phyloP scores from a whole-genome alignment of 2,113 vertebrate species.

The Trichechus manatus region DNA sequence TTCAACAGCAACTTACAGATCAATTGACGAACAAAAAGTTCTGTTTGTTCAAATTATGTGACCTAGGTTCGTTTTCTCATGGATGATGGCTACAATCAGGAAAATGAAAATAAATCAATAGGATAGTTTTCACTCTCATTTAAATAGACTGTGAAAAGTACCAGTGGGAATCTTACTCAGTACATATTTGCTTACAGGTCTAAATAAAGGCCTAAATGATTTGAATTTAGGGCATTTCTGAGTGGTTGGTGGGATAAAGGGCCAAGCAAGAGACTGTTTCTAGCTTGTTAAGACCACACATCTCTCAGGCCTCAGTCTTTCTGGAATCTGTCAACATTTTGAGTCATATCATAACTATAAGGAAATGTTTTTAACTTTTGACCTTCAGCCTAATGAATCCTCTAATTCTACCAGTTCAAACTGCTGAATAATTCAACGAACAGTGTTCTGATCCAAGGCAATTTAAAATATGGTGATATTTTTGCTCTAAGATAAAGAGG shows the following conservation, averaged over 20 bases:
- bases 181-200: rapidly evolving
- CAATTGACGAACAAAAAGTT: conserved; percentile 75
- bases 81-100: conserved; percentile 42
- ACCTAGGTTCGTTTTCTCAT: conserved; percentile 63
- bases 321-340: conserved; percentile 70
- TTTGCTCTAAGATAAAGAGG: conserved; percentile 51
- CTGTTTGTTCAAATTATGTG: conserved; percentile 59
- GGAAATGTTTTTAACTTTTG: conserved; percentile 78
- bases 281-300: conserved; percentile 40
- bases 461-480: conserved; percentile 76
- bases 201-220: background rate
- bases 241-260: background rate
- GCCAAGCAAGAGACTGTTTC: background rate
- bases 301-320: conserved; percentile 12
- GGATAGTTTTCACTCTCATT: background rate
- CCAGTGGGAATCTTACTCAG: background rate
- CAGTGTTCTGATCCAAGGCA: conserved; percentile 54
- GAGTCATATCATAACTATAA: conserved; percentile 63
- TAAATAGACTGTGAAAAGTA: conserved; percentile 53
- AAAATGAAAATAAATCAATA: conserved; percentile 43
- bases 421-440: conserved; percentile 83
- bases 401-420: conserved; percentile 82
- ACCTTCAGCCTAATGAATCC: conserved; percentile 70
- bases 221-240: conserved; percentile 63
- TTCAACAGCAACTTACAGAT: conserved; percentile 81